Base-by-base conservation (phyloP, 2,888 invertebrate species). In the Pseudanteris insignis region DNA sequence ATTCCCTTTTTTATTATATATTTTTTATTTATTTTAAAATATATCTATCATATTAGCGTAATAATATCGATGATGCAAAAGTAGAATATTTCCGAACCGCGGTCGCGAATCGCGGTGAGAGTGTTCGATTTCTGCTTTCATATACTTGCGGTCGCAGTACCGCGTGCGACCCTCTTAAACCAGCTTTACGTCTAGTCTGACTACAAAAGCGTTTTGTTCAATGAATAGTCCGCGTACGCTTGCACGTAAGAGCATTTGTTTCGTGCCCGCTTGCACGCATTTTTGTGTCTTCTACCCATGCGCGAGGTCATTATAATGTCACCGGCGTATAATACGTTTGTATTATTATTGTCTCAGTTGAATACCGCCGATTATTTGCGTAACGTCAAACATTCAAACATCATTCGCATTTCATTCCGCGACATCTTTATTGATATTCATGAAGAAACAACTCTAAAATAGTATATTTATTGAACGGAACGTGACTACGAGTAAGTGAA, bases 71-170 rank as follows among this genome's bases (percentile, higher is more conserved):
- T 25, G 50, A 40, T 26, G 34, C 40, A 28, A 29, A 11, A 15
- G n/a, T n/a, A n/a, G n/a, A n/a, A n/a, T n/a, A n/a, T n/a, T n/a
- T n/a, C n/a, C n/a, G n/a, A n/a, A n/a, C n/a, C n/a, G n/a, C n/a
- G n/a, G 21, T 7, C 21, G 28, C 28, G 18, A 46, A 47, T 55
- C 43, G 29, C 36, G 50, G 55, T 63, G 65, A 59, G 57, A 67
- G 69, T 68, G 67, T 70, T 70, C 65, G 68, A 69, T 75, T 75
- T 72, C 69, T 68, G 64, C 72, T 70, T 69, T 67, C 67, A 70
- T 70, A 67, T 63, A 70, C 69, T 67, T 66, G 71, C 66, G 71
- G 70, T 73, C 69, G 64, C 66, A 66, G 68, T 71, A 72, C 68
- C 65, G 63, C 63, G 63, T 60, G 67, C 64, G 50, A 65, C 61